Base-by-base conservation (phyloP, 2,113 vertebrate genomes). In the Callorhinus ursinus region DNA sequence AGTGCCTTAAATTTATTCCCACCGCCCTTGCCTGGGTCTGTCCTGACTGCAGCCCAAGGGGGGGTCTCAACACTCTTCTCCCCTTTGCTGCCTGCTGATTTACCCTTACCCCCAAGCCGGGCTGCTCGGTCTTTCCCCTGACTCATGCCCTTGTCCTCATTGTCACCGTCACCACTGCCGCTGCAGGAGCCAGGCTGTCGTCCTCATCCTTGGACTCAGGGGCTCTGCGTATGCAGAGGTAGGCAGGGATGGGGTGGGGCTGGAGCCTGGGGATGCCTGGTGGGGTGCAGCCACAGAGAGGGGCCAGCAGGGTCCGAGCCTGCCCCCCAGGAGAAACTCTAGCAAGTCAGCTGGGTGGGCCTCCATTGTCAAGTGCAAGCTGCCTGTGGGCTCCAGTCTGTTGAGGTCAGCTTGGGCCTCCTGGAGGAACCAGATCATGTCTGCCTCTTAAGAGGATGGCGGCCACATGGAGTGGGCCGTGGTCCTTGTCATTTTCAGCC, bases 351-450 rank as follows among this genome's bases (percentile, higher is more conserved):
- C 72, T 82, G 88, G 98, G 97, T 98, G 98, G 0, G 96, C 80
- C 89, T 99, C 99, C 79, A 98, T 98, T 0, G 98, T 98, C 98
- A 98, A 90, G 96, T 98, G 98, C 65, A 99, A 95, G 1, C 98
- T 98, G 0, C 98, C 98, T 6, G 97, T 93, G 13, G 98, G 98
- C 95, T 99, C 99, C 98, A 98, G 94, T 12, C 33, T 3, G 14
- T 12, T 9, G 31, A 31, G 53, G 42, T 79, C n/a, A 51, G 53
- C 98, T 28, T 98, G 98, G 0, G 97, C 98, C 0, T 92, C 76
- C 72, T 98, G 81, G 67, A 99, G 93, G 88, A 98, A 97, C 42
- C 69, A 95, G 36, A 98, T 97, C 61, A 98, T 96, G 21, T 97
- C 96, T 55, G 95, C 69, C 22, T 97, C 98, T 36, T 97, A 96